Evolutionary conservation across 2,113 vertebrate genomes (phyloP), one percentile per base, ranked within the genome.

Genomic region (Sylvicapra grimmia): DNA sequence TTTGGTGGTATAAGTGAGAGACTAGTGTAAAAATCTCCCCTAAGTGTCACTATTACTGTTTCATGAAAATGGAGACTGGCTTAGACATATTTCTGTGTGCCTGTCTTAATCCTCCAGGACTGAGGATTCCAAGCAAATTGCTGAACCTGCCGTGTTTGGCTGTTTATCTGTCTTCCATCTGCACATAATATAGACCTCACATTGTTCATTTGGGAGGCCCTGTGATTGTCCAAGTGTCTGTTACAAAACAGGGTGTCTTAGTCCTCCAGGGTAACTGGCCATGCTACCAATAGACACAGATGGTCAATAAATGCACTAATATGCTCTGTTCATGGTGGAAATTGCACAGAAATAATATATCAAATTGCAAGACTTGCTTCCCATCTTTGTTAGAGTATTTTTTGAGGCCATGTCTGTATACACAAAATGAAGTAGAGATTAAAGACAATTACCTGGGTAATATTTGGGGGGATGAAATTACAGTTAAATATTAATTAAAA

Each of bases 131-230:
- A 14, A 65, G 84, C 47, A 93, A 97, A 98, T 36, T 95, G 93
- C 97, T 97, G 94, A 98, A 80, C 77, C 59, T 83, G 53, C 80
- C 90, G 8, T 44, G 94, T 95, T 84, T 95, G 79, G 53, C 93
- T 96, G 49, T 97, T 98, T 97, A 92, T 95, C 72, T 59, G 63
- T 82, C 65, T 96, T 96, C 96, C 96, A 97, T 98, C 97, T 98
- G 97, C 97, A 97, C 96, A 96, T 85, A 95, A 79, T 79, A 79
- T n/a, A 92, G 97, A 96, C 79, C 80, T 97, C 89, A 82, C 58
- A 93, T 92, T 97, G 96, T 95, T 97, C 94, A 88, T 88, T 82
- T 90, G 90, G 94, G 96, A 97, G 93, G 93, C 91, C 94, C 90
- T 96, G 94, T 87, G 87, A 95, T 96, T 97, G 96, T 97, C 84